Conservation (phyloP, 2,888 invertebrate genomes). For the Conistra vaccinii region DNA sequence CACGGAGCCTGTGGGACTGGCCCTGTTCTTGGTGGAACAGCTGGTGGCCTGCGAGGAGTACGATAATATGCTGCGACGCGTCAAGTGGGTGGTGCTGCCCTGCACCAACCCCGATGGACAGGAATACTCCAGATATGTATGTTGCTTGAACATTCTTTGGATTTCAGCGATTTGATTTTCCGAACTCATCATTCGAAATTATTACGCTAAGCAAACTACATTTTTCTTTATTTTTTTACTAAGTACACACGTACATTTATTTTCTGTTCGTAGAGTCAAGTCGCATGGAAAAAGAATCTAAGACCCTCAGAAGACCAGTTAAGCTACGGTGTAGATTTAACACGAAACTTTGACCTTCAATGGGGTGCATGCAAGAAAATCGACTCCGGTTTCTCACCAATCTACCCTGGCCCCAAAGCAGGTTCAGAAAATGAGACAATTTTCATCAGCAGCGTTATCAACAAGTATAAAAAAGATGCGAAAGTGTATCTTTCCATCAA, state of each 20-base stretch:
- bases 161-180: background rate
- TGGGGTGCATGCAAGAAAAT: constrained; percentile 75
- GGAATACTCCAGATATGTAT: constrained; percentile 81
- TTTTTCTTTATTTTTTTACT: background rate
- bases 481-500: constrained; percentile 94
- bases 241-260: background rate
- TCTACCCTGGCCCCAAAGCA: constrained; percentile 90
- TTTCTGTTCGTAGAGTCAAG: constrained; percentile 62
- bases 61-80: constrained; percentile 74
- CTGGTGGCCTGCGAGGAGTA: constrained; percentile 82
- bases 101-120: constrained; percentile 84
- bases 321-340: constrained; percentile 81
- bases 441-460: constrained; percentile 90
- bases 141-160: constrained; percentile 39
- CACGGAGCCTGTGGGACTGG: constrained; percentile 75
- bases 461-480: constrained; percentile 84
- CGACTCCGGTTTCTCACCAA: constrained; percentile 72
- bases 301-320: constrained; percentile 66
- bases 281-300: constrained; percentile 81
- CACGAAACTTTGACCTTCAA: constrained; percentile 81
- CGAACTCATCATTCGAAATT: background rate
- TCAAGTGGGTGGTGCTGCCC: constrained; percentile 83
- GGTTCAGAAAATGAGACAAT: constrained; percentile 92
- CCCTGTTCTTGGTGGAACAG: constrained; percentile 81
- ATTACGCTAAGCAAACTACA: background rate